Evolutionary conservation across 2,113 vertebrate genomes (phyloP).

Genomic region (Apodemus sylvaticus): DNA sequence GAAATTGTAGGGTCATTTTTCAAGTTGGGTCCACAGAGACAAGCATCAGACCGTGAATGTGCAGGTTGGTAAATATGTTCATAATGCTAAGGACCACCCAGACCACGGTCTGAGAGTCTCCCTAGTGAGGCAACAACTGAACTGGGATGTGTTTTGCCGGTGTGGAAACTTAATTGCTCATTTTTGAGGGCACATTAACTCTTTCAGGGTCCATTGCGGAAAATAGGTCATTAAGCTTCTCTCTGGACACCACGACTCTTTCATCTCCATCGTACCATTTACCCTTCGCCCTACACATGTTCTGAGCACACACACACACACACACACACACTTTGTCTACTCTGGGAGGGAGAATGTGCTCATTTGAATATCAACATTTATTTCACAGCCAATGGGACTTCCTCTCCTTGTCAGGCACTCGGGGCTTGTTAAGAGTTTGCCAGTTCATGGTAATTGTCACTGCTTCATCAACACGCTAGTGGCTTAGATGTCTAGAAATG

Average conservation of each 20-base stretch:
- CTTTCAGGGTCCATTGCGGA: slow-evolving; percentile 62
- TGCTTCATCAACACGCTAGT: not conserved
- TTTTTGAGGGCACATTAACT: slow-evolving; percentile 70
- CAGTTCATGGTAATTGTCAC: not conserved
- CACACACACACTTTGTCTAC: slow-evolving; percentile 59
- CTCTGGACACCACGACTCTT: not conserved
- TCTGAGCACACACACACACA: not conserved
- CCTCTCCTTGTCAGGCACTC: not conserved
- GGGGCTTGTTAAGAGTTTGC: slow-evolving; percentile 9
- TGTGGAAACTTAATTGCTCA: slow-evolving; percentile 63
- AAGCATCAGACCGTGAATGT: not conserved
- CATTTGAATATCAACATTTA: slow-evolving; percentile 18
- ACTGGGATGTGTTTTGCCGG: slow-evolving; percentile 43
- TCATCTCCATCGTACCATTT: slow-evolving; percentile 53
- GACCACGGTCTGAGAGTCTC: not conserved
- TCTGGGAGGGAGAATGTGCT: slow-evolving; percentile 40
- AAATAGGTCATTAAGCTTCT: slow-evolving; percentile 66
- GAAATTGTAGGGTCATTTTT: not conserved
- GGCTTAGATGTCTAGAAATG: not conserved
- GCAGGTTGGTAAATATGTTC: not conserved
- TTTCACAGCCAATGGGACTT: not conserved
- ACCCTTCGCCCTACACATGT: not conserved
- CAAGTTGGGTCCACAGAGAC: not conserved
- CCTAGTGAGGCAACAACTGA: slow-evolving; percentile 35
- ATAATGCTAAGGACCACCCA: not conserved